Base-by-base conservation (phyloP, 2,888 invertebrate genomes). In the Griposia aprilina region DNA sequence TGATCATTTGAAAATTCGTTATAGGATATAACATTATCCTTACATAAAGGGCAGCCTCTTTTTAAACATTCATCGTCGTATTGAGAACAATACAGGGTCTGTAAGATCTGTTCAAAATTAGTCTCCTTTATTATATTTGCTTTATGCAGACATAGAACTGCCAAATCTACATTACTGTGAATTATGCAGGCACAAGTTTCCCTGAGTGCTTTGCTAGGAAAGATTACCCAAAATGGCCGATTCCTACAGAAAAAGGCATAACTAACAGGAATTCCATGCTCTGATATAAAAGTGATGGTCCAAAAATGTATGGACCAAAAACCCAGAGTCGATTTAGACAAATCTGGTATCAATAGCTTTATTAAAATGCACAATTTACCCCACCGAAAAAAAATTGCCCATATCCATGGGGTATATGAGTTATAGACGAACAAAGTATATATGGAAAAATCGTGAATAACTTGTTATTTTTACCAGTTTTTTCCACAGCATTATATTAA, bases 281-380 rank as follows among this genome's bases (percentile, higher is more conserved):
- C n/a, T n/a, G n/a, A n/a, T n/a, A n/a, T 84, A 50, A 50, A 71
- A 60, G 66, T 26, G 66, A 66, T 66, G 45, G 66, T 66, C 66
- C 66, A 65, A 48, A 66, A 66, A 41, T 41, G 41, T 41, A 41
- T 41, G 41, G 41, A 41, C 41, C 41, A 41, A 66, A 66, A 66
- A 65, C 45, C 66, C 66, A 66, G 45, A 66, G 66, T 45, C 66
- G 66, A 66, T 66, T 66, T 26, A 66, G 45, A 66, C 45, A 66
- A 66, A 66, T 66, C 26, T 17, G 45, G 66, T 66, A 66, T 66
- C 66, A 66, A 45, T 66, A 66, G 66, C 45, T 66, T 66, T 48
- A 66, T 66, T 66, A 48, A 66, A 66, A 45, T 66, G 66, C 66
- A 66, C 66, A 66, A 48, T 66, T 66, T 66, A n/a, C n/a, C 66